A percentile compares a stretch with the other conserved stretches of the same genome.
phyloP scores from a whole-genome alignment of 2,797 vertebrate species.

The Cephalopachus bancanus region DNA sequence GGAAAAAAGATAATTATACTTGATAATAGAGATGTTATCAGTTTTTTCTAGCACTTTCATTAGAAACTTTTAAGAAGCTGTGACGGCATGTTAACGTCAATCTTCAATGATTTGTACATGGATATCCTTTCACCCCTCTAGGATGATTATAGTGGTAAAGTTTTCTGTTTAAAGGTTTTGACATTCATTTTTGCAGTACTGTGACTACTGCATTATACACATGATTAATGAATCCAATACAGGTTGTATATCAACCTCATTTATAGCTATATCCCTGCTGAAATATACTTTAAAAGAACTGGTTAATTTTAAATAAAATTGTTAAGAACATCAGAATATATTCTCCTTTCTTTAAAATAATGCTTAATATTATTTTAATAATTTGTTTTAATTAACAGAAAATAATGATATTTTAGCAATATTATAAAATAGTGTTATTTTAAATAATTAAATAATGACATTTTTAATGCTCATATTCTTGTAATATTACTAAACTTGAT shows the following conservation, averaged over 20 bases:
- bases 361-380: neutral
- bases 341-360: neutral
- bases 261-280: neutral
- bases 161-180: neutral
- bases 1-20: neutral
- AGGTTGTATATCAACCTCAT: neutral
- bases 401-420: neutral
- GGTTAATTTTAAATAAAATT: neutral
- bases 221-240: neutral
- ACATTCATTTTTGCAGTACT: neutral
- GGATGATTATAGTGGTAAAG: neutral
- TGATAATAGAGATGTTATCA: neutral
- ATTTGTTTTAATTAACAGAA: neutral
- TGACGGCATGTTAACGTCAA: neutral
- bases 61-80: neutral
- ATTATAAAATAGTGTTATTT: neutral
- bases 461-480: neutral
- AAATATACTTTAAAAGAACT: neutral
- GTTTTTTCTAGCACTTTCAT: too few species aligned
- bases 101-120: neutral
- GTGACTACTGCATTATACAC: neutral
- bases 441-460: neutral
- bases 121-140: neutral
- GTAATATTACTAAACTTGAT: neutral
- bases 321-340: neutral